Percentiles rank a stretch among this genome's conserved stretches.
Conservation (phyloP, 1,140 invertebrate species). For the Euura lappo region DNA sequence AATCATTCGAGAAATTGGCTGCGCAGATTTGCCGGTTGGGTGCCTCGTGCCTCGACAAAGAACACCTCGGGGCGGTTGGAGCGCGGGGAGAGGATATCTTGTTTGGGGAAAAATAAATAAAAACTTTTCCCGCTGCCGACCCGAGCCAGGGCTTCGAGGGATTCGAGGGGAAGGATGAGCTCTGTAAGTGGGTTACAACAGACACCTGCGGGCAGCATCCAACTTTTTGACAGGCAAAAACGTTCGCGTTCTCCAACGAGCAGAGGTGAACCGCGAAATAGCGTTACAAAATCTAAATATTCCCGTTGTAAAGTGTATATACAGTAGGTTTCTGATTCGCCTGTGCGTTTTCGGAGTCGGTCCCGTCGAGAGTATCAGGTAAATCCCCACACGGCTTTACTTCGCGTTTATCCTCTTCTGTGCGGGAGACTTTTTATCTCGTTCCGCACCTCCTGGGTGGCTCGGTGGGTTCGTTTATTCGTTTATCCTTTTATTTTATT, state of each 20-base stretch:
- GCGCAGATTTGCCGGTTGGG: not conserved
- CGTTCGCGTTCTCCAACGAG: too few species aligned
- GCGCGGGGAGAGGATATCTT: not conserved
- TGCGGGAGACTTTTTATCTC: not conserved
- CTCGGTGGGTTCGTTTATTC: not conserved
- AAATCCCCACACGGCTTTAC: too few species aligned
- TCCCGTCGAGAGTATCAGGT: too few species aligned
- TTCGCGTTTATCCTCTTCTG: too few species aligned
- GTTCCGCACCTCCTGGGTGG: not conserved
- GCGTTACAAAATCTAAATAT: too few species aligned
- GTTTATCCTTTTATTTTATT: not conserved
- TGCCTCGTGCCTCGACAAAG: not conserved
- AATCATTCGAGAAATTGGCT: slow-evolving; percentile 7
- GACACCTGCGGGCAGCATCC: not conserved
- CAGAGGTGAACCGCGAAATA: too few species aligned
- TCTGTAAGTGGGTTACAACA: slow-evolving; percentile 2
- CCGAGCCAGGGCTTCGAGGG: not conserved
- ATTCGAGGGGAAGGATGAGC: not conserved
- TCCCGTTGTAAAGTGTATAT: too few species aligned
- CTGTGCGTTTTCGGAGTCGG: too few species aligned
- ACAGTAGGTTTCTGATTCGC: too few species aligned
- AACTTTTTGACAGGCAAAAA: not conserved
- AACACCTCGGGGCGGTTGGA: not conserved
- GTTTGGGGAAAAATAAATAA: not conserved
- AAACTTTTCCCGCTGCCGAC: not conserved